These are phyloP conservation scores for Anas capensis DNA, from an alignment of 2,797 vertebrate genomes.

Conservation along the genomic window DNA sequence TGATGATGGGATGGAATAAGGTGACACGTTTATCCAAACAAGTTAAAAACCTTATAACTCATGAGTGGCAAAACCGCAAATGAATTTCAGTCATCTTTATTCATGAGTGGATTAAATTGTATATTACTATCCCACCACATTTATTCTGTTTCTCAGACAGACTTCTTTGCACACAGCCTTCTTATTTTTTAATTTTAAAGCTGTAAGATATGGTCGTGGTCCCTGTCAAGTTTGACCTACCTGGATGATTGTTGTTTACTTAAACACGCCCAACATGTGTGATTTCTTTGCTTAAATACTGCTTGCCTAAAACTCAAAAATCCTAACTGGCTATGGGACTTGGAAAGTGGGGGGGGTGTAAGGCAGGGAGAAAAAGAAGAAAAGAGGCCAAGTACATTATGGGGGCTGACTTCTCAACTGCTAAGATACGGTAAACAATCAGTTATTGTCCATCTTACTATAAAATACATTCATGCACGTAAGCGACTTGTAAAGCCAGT, in stretches of 20 bases:
- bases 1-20: constrained; percentile 74
- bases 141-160: constrained; percentile 72
- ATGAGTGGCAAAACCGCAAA: constrained; percentile 76
- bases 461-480: neutral
- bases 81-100: constrained; percentile 80
- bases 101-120: constrained; percentile 78
- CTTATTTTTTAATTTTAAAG: constrained; percentile 76
- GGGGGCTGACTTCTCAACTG: neutral
- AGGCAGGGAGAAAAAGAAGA: no score
- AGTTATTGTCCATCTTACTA: neutral
- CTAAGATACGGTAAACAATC: neutral
- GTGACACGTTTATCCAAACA: constrained; percentile 76
- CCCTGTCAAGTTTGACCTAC: constrained; percentile 66
- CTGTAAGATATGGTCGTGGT: constrained; percentile 37
- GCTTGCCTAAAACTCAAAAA: constrained; percentile 8
- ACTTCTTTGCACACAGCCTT: constrained; percentile 45
- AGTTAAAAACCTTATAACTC: constrained; percentile 77
- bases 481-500: neutral
- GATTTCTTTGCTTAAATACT: constrained; percentile 52
- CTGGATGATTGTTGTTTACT: constrained; percentile 50
- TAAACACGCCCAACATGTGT: neutral
- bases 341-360: neutral
- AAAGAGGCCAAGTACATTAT: neutral
- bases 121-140: constrained; percentile 67
- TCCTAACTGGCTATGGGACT: neutral